phyloP scores from a whole-genome alignment of 92 coral and sea anemone genomes.

The Epizoanthus rinbou region DNA sequence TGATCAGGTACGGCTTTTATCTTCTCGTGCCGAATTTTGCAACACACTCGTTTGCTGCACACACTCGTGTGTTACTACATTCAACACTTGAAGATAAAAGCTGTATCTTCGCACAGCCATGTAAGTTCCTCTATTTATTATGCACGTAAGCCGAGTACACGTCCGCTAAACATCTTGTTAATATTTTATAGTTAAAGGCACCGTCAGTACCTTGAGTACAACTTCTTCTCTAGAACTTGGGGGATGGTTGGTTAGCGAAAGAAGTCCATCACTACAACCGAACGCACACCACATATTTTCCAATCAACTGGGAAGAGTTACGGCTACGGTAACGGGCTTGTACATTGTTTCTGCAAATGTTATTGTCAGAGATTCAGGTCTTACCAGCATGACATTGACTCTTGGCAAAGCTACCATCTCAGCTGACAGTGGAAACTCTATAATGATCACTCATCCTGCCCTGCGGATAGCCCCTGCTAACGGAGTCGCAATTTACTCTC shows the following conservation, averaged over 20 bases:
- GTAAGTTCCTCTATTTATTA: too few relatives aligned
- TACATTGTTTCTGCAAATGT: slow-evolving; percentile 19
- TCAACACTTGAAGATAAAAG: too few relatives aligned
- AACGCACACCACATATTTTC: background rate
- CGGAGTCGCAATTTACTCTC: background rate
- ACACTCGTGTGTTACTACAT: too few relatives aligned
- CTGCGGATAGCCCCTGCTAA: background rate
- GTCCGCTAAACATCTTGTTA: too few relatives aligned
- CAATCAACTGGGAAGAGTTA: background rate
- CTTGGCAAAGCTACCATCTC: background rate
- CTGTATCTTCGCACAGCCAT: too few relatives aligned
- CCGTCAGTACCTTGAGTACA: slow-evolving; percentile 6
- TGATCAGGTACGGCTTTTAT: too few relatives aligned
- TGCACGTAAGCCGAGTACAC: too few relatives aligned
- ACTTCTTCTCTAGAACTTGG: slow-evolving; percentile 26
- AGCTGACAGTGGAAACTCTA: background rate
- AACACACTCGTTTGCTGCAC: too few relatives aligned
- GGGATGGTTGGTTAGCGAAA: slow-evolving; percentile 1
- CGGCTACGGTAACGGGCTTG: background rate
- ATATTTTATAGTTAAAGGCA: background rate
- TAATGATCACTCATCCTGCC: slow-evolving; percentile 9
- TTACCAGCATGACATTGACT: background rate
- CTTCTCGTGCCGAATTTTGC: too few relatives aligned
- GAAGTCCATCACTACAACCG: background rate
- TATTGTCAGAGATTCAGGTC: slow-evolving; percentile 15